Conservation (phyloP, 2,888 invertebrate genomes). For the Xanthia icteritia region DNA sequence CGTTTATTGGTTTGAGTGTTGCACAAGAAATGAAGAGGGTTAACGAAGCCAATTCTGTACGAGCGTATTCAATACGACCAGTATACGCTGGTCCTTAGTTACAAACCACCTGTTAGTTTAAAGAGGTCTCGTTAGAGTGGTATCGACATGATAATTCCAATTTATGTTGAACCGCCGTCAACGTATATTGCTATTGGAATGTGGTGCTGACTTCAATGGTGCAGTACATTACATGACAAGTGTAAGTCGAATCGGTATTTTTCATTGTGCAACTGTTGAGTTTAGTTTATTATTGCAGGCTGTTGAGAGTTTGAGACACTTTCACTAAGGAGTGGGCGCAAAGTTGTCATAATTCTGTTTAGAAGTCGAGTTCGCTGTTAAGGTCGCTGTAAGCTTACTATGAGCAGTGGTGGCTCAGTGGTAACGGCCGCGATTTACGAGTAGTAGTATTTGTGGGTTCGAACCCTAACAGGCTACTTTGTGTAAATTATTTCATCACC, state of each 20-base stretch:
- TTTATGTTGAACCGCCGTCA: constrained; percentile 45
- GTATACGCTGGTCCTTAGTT: constrained; percentile 7
- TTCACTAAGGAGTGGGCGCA: not conserved
- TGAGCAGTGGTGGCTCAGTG: too few relatives aligned
- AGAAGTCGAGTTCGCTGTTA: too few relatives aligned
- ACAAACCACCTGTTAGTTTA: not conserved
- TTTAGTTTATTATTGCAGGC: not conserved
- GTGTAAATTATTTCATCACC: too few relatives aligned
- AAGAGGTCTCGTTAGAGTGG: constrained; percentile 28
- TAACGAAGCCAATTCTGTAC: constrained; percentile 66
- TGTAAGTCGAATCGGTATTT: constrained; percentile 15
- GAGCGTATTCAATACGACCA: constrained; percentile 24
- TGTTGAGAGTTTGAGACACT: not conserved
- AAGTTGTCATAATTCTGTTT: not conserved
- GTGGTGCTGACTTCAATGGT: constrained; percentile 35
- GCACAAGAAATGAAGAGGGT: constrained; percentile 52
- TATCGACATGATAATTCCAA: constrained; percentile 16
- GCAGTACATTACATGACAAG: constrained; percentile 8
- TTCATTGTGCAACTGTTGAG: constrained; percentile 22
- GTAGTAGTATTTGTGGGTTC: too few relatives aligned
- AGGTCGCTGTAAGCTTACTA: too few relatives aligned
- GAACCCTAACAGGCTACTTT: too few relatives aligned
- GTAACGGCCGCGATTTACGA: too few relatives aligned
- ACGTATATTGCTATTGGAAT: constrained; percentile 33
- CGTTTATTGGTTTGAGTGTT: constrained; percentile 60